Evolutionary conservation across 2,113 vertebrate species (phyloP), one percentile per base, ranked within the genome.

Genomic region (Crotalus tigris): DNA sequence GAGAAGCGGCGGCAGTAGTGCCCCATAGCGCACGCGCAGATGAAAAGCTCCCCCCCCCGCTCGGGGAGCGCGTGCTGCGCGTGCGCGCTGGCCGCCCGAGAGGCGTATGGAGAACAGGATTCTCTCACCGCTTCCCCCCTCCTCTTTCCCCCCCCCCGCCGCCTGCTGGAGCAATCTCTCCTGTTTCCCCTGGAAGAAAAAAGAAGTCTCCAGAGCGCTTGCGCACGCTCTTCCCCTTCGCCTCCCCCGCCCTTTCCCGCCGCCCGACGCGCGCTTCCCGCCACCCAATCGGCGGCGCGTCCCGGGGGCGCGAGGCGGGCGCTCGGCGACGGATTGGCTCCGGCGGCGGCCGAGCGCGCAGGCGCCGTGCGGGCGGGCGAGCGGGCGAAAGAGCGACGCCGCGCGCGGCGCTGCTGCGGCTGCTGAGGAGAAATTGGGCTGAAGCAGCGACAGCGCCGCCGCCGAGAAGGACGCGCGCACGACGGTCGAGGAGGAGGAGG

Each of bases 381-480:
- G 58, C 23, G 94, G 46, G 59, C 86, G 92, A 85, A 7, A 26
- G 61, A 53, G 91, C 54, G 53, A 91, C 61, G 91, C 64, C 15
- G 91, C 54, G 54, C 53, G 39, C 26, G 86, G 86, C 5, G 91
- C 57, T 53, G 86, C 21, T 17, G 59, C 54, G 17, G 91, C 87
- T 21, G 64, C 91, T 86, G 92, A 93, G 88, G 92, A 49, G 88
- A 93, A 39, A 53, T 59, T 81, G 92, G 15, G 87, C 9, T 53
- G 81, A 89, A 92, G 90, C 59, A 91, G 92, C 94, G 61, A 85
- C 95, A 95, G 95, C 95, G 95, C 93, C 85, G 91, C 93, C 95
- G 95, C 39, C 91, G 90, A 90, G 94, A 96, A 97, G 97, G 97
- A 98, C 97, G 98, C 98, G 98, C 98, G 97, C 69, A 96, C 97